phyloP scores from a whole-genome alignment of 2,888 invertebrate genomes.

The Rambutsinella grinnellia region DNA sequence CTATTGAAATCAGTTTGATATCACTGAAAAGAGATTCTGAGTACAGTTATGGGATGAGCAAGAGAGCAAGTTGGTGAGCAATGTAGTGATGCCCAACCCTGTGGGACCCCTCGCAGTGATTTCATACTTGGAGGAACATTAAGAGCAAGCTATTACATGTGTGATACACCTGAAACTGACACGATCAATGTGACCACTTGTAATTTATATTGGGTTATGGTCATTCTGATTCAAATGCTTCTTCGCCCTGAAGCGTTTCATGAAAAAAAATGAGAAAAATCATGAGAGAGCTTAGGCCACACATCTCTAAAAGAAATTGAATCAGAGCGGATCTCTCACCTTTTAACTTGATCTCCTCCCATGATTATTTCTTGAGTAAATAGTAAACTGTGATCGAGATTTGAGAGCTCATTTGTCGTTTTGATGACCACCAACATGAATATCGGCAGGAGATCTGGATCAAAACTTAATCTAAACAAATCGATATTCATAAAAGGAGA shows the following conservation, averaged over 20 bases:
- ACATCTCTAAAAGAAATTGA: conserved; percentile 16
- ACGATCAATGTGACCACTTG: conserved; percentile 45
- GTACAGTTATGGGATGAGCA: too few relatives aligned
- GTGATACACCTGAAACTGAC: conserved; percentile 52
- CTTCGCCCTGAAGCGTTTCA: too few relatives aligned
- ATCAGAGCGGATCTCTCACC: conserved; percentile 35
- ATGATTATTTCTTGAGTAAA: too few relatives aligned
- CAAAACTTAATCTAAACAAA: conserved; percentile 31
- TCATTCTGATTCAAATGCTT: conserved; percentile 22
- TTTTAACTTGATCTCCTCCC: too few relatives aligned
- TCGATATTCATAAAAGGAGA: conserved; percentile 24
- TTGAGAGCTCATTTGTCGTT: too few relatives aligned
- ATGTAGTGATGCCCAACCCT: conserved; percentile 46
- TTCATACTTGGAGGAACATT: conserved; percentile 54
- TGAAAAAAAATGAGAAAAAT: too few relatives aligned
- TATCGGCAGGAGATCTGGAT: conserved; percentile 49
- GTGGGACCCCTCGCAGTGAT: conserved; percentile 54
- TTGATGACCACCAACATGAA: too few relatives aligned
- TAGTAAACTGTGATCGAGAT: too few relatives aligned
- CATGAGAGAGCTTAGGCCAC: neutral
- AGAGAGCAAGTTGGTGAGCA: too few relatives aligned
- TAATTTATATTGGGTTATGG: conserved; percentile 50
- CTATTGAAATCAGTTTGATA: too few relatives aligned
- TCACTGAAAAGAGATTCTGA: too few relatives aligned
- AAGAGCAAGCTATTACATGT: conserved; percentile 49